Base-by-base conservation (phyloP, 2,888 invertebrate species). In the Heliconius charithonia region DNA sequence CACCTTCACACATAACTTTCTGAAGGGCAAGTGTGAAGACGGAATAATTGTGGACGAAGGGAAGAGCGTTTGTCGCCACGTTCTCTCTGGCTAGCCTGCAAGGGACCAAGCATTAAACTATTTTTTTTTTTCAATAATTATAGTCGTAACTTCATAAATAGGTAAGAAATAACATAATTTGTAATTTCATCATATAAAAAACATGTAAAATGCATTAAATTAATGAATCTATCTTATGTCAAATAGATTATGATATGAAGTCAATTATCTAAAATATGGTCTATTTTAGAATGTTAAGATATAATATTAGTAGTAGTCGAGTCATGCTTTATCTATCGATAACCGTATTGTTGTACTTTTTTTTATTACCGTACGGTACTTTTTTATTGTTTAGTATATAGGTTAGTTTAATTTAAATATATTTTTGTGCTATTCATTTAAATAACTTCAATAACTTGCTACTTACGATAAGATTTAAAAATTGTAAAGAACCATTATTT, bases 281-380 rank as follows among this genome's bases (percentile, higher is more conserved):
- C n/a, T 37, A 37, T 37, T 67, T 67, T 67, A 37, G 37, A 67
- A 67, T 41, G 25, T 67, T 1, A 25, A 67, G 41, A 67, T 67
- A 67, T 41, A 25, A 13, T 63, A 25, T 63, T 27, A 25, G 22
- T 32, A 67, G n/a, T 67, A 41, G 25, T 41, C 67, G 67, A 67
- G n/a, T 41, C 67, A 41, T 41, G 66, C 9, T 22, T 29, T 59
- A 63, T 63, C 13, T 25, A 32, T 32, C 16, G 66, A 66, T 32
- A 66, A 32, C 22, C 32, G 66, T 66, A 32, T 32, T 66, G 45
- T 45, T 45, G 16, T 45, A 16, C 4, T 45, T 45, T 45, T 45
- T 45, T 37, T 37, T 37, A 37, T 37, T 37, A 13, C 4, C n/a
- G n/a, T n/a, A 3, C 45, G n/a, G n/a, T n/a, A 45, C 41, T 12